Base-by-base conservation (phyloP, 2,888 invertebrate species). In the Eristalinus aeneus region DNA sequence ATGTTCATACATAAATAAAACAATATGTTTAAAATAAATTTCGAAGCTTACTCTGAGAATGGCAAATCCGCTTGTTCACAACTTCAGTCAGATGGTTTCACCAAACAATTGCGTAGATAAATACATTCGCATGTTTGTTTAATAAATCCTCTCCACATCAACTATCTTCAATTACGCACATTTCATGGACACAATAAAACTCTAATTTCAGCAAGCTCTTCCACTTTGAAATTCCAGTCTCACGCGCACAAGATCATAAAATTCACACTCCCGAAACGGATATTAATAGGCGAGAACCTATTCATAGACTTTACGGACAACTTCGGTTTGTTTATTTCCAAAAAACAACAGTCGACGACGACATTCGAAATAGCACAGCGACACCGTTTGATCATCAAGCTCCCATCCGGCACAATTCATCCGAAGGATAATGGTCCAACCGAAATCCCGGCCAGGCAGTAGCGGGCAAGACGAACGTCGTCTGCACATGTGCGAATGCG, bases 401-500 rank as follows among this genome's bases (percentile, higher is more conserved):
- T 34, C 27, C 64, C 65, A 39, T 65, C 54, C 23, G 58, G 58
- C 71, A 53, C 11, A 58, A 46, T 58, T 56, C 31, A 72, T 11
- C 39, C 22, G 23, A 78, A 78, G 71, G 71, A 78, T 78, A 53
- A 67, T 34, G 39, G 60, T 54, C 61, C 22, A 46, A 46, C 31
- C 46, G 77, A 69, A 77, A 78, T 16, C 58, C 67, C 72, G 39
- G 68, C 10, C 31, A 32, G 64, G 68, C 46, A 60, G 81, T 61
- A 36, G 79, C 63, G 46, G 53, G 68, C 63, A 56, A 54, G 68
- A 54, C 60, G 27, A 58, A n/a, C n/a, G n/a, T 32, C 68, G 65
- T 75, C 63, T 76, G 82, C 69, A 86, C 86, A 86, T 86, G 82
- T 86, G 82, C 86, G 86, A 74, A 74, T 82, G 74, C 12, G 61